Conservation (phyloP, 2,113 vertebrate genomes). For the Anhinga anhinga region DNA sequence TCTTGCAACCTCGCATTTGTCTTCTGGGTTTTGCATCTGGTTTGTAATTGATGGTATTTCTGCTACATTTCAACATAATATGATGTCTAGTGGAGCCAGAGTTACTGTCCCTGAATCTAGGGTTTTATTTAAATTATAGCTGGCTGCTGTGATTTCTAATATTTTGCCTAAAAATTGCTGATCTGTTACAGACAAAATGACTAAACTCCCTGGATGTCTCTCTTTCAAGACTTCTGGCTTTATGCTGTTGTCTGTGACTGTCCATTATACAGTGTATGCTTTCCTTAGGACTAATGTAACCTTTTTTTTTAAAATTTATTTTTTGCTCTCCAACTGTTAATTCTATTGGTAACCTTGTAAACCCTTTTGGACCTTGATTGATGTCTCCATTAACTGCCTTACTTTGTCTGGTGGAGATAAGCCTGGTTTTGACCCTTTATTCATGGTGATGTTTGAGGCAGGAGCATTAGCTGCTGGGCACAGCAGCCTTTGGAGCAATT, state of each 20-base stretch:
- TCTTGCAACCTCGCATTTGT: neutral
- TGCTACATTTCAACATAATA: neutral
- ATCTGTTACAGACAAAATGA: neutral
- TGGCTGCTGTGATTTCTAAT: neutral
- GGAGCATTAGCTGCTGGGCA: neutral
- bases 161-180: neutral
- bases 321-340: neutral
- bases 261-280: neutral
- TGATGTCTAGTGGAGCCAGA: neutral
- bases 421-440: neutral
- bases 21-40: neutral
- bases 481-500: neutral
- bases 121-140: neutral
- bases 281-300: neutral
- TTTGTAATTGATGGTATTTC: neutral
- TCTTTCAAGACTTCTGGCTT: neutral
- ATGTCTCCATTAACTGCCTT: neutral
- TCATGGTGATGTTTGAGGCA: neutral
- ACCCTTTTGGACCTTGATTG: neutral
- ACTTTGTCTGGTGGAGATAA: neutral
- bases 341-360: neutral
- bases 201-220: neutral
- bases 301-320: neutral
- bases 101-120: neutral
- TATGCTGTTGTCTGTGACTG: neutral